phyloP scores from a whole-genome alignment of 1,140 invertebrate species.

The Lepidurus couesii region DNA sequence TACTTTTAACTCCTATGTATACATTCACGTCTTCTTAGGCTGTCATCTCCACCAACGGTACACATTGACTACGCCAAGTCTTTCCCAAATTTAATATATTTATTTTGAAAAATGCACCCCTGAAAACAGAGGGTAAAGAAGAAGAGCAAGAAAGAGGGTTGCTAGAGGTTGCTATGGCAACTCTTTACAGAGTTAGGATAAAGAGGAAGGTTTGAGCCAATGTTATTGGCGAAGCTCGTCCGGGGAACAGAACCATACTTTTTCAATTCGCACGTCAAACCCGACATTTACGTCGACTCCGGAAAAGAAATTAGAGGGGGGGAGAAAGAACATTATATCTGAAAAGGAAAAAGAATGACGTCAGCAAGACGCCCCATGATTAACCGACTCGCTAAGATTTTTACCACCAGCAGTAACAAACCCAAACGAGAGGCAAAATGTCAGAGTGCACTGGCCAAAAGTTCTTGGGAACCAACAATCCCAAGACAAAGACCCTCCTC shows the following conservation, averaged over 20 bases:
- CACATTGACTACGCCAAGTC: too few species aligned
- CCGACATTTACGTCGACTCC: conserved; percentile 6
- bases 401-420: conserved; percentile 1
- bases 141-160: background rate
- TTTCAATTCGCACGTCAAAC: conserved; percentile 15
- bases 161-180: background rate
- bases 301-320: background rate
- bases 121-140: background rate
- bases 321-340: background rate
- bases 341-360: background rate
- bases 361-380: background rate
- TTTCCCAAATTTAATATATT: background rate
- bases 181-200: background rate
- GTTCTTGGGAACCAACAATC: background rate
- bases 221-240: background rate
- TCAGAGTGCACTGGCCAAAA: conserved; percentile 17
- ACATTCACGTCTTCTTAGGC: too few species aligned
- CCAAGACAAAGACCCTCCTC: background rate
- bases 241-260: background rate
- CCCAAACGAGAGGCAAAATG: background rate
- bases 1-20: too few species aligned
- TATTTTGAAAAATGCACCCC: background rate
- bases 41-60: too few species aligned
- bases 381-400: background rate
- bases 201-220: background rate